Conservation (phyloP, 92 coral and sea anemone genomes). For the Parazoanthus atlanticus region DNA sequence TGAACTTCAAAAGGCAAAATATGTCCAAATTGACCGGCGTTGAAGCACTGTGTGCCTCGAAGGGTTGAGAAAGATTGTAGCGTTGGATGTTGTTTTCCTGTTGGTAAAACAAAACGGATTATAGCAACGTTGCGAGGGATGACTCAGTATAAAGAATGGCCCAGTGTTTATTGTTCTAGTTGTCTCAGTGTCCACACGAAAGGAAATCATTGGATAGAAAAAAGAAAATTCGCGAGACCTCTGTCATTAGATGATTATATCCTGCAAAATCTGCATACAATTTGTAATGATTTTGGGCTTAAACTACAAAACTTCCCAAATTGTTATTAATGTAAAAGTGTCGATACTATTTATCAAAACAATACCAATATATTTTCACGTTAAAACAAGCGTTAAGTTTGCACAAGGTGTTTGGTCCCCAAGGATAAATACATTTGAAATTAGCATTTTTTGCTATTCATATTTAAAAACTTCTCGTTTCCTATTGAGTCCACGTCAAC, state of each 20-base stretch:
- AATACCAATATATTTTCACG: neutral
- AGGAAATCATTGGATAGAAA: neutral
- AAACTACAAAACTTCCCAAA: neutral
- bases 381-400: neutral
- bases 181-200: neutral
- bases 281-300: neutral
- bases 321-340: conserved; percentile 1
- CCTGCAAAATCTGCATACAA: neutral
- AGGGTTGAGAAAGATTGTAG: neutral
- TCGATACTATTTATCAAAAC: conserved; percentile 19
- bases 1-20: neutral
- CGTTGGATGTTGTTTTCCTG: neutral
- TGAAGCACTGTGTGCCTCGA: neutral
- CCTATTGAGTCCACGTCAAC: neutral
- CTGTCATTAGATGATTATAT: neutral
- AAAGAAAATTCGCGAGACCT: neutral
- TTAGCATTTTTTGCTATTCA: conserved; percentile 23
- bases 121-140: neutral
- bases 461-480: neutral
- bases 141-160: neutral
- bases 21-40: neutral
- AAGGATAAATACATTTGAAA: neutral
- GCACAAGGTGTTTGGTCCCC: conserved; percentile 1
- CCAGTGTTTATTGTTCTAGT: neutral
- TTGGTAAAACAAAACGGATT: neutral